phyloP scores from a whole-genome alignment of 2,797 vertebrate genomes.

The Clarias fuscus region DNA sequence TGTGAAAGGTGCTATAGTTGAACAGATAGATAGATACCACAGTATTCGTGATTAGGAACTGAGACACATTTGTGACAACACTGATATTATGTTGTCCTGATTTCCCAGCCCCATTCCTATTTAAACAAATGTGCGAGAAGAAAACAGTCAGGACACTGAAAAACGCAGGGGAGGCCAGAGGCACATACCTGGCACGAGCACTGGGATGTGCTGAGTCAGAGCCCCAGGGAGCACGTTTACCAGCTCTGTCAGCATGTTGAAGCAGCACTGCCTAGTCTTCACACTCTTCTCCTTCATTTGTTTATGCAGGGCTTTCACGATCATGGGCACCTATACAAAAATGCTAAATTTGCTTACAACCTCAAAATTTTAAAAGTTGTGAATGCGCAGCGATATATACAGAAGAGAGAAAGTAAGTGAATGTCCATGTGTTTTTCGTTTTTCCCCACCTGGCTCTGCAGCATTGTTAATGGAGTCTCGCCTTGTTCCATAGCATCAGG shows the following conservation, averaged over 20 bases:
- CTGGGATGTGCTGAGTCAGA: constrained; percentile 92
- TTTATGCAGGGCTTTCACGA: constrained; percentile 97
- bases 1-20: too few species aligned
- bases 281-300: constrained; percentile 99
- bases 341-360: background rate
- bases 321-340: constrained; percentile 89
- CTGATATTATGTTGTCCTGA: background rate
- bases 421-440: background rate
- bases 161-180: constrained; percentile 12
- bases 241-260: constrained; percentile 98
- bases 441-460: constrained; percentile 91
- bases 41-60: too few species aligned
- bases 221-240: constrained; percentile 96
- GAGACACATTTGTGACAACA: background rate
- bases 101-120: background rate
- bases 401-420: background rate
- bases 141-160: constrained; percentile 22
- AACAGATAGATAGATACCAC: too few species aligned
- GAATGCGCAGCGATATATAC: background rate
- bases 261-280: constrained; percentile 98
- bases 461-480: constrained; percentile 96
- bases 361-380: background rate
- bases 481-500: constrained; percentile 99
- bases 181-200: constrained; percentile 65
- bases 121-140: background rate